Evolutionary conservation across 2,113 vertebrate genomes (phyloP), one percentile per base, ranked within the genome.

Genomic region (Ailurus styani): DNA sequence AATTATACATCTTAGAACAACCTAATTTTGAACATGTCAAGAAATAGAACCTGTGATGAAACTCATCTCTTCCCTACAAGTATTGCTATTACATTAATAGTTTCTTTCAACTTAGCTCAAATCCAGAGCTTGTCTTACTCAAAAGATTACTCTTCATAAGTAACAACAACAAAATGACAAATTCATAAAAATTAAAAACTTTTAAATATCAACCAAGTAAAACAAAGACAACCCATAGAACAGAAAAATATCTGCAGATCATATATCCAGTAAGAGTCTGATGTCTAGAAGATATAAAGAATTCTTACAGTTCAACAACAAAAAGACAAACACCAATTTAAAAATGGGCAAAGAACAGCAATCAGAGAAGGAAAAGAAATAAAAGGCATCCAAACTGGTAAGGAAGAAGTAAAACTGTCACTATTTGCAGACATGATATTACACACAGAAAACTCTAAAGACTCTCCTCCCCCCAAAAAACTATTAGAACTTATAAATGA

Each of bases 11-110:
- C 34, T 91, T 8, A 87, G 62, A 93, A 81, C 40, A 72, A 50
- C 21, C 84, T 84, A 86, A 93, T 91, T 86, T 95, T 90, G 37
- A 97, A 78, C 29, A 78, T 17, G 13, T 90, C 20, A 96, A 88
- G 50, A 96, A 60, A 95, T 34, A 93, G 5, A 84, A 70, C 20
- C 42, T n/a, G 87, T 7, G 57, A 93, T 70, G 42, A 96, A 70
- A 68, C 23, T 62, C 29, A 75, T 52, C 78, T 97, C 60, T 94
- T 92, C 18, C 40, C 62, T 92, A 93, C 37, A 14, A 70, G 27
- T 37, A 89, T 0, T 73, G n/a, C 40, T 60, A 50, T 87, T 91
- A 86, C 4, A 89, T 40, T 81, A 84, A 96, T 27, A 85, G 70
- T 57, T 90, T 90, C 45, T 92, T 90, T 25, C 45, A 95, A 91